Base-by-base conservation (phyloP, 1,140 invertebrate genomes). In the Philopotamus ludificatus region DNA sequence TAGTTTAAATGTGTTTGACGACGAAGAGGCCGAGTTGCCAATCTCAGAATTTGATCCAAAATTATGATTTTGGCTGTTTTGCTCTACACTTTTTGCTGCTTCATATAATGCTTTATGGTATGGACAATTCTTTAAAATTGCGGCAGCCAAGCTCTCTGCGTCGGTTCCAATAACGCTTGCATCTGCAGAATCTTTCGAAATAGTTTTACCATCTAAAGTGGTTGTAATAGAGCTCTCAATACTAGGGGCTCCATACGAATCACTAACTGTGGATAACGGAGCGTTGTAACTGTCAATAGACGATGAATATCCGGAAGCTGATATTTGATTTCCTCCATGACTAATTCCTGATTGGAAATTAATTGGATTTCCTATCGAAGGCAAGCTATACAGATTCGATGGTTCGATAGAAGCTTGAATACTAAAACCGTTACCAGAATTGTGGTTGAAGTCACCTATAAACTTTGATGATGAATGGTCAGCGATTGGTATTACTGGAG, bases 401-500 rank as follows among this genome's bases (percentile, higher is more conserved):
- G 80, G 81, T 71, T 79, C 77, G 2, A 80, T 79, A 0, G 77
- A 77, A 1, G 75, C 74, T 3, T 78, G 63, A 9, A 72, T 72
- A 28, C 67, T 73, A 15, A 73, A 59, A 0, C 71, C 72, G 54
- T 70, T 66, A 28, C 73, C 75, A 0, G 69, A 70, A 7, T 72
- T 71, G 12, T 77, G 73, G 8, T 72, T 67, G 16, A 74, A 73
- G 0, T 73, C 67, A 18, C 77, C 75, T 66, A 76, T 76, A 0
- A 66, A 70, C n/a, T 25, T 16, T n/a, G 47, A 23, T 61, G 64
- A 34, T 7, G 57, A 63, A 10, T 71, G 72, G 66, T 78, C 41
- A 1, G 79, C 73, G 3, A 82, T 71, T 58, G 87, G 84, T 20
- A 83, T 74, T 12, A 86, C 81, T 1, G 86, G 84, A 1, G 87